Conservation (phyloP, 2,797 vertebrate genomes). For the Enteromius anoplus region DNA sequence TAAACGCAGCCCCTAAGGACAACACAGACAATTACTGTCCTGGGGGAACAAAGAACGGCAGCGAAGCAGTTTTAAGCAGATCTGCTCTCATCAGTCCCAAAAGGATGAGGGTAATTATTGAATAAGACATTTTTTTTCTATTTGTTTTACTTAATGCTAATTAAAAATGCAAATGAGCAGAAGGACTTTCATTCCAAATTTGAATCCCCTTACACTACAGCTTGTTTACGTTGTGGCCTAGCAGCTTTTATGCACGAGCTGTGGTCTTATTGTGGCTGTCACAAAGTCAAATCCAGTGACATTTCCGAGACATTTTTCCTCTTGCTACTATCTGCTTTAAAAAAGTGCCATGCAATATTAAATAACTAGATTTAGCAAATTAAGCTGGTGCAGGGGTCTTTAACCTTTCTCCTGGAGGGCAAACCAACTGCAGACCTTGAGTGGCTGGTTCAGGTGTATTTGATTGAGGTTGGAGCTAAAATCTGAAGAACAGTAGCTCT, state of each 20-base stretch:
- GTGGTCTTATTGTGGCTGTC: not conserved
- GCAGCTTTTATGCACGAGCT: not conserved
- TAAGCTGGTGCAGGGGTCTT: not conserved
- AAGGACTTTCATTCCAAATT: not conserved
- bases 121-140: not conserved
- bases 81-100: not conserved
- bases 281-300: not conserved
- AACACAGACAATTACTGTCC: conserved; percentile 12
- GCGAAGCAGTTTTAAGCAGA: not conserved
- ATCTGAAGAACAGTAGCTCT: not conserved
- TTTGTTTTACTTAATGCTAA: not conserved
- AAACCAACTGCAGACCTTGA: not conserved
- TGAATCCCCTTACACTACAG: not conserved
- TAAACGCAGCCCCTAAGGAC: conserved; percentile 25
- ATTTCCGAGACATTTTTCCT: not conserved
- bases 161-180: conserved; percentile 5
- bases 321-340: not conserved
- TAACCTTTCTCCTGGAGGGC: not conserved
- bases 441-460: not conserved
- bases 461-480: not conserved
- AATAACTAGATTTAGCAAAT: not conserved
- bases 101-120: not conserved
- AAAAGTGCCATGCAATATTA: not conserved
- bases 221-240: not conserved
- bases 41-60: not conserved